Evolutionary conservation across 2,888 invertebrate genomes (phyloP).

Genomic region (Fabriciana adippe): DNA sequence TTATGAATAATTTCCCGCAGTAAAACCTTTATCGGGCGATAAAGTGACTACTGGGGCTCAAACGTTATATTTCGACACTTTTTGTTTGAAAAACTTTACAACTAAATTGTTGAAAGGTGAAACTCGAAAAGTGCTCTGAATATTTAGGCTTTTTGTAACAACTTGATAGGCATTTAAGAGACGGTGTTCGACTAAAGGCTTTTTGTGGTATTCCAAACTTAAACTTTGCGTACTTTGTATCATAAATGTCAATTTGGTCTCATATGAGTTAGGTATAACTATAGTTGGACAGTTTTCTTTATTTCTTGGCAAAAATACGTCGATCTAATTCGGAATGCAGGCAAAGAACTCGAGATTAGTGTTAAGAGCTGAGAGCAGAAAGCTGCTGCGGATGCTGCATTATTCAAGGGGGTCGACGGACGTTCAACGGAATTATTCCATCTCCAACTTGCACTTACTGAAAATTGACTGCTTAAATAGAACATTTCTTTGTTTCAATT

Average conservation of each 20-base stretch:
- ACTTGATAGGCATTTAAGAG: slow-evolving; percentile 25
- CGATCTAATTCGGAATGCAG: slow-evolving; percentile 22
- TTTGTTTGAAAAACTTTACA: slow-evolving; percentile 18
- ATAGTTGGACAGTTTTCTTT: slow-evolving; percentile 3
- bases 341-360: slow-evolving; percentile 26
- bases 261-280: slow-evolving; percentile 9
- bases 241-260: slow-evolving; percentile 4
- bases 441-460: slow-evolving; percentile 41
- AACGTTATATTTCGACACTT: slow-evolving; percentile 20
- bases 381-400: slow-evolving; percentile 50
- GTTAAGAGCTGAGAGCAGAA: slow-evolving; percentile 31
- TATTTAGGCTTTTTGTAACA: slow-evolving; percentile 33
- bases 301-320: background rate
- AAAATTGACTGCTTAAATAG: slow-evolving; percentile 39
- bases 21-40: slow-evolving; percentile 22
- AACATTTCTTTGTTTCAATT: slow-evolving; percentile 29
- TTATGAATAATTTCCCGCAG: slow-evolving; percentile 19
- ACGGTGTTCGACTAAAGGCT: slow-evolving; percentile 12
- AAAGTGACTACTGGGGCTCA: slow-evolving; percentile 12
- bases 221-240: slow-evolving; percentile 1
- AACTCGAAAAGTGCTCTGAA: slow-evolving; percentile 32
- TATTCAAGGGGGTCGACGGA: slow-evolving; percentile 62
- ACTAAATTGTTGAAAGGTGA: slow-evolving; percentile 21
- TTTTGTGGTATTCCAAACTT: slow-evolving; percentile 13
- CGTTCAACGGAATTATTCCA: slow-evolving; percentile 43